These are phyloP conservation scores for Sitobion miscanthi DNA, from an alignment of 1,140 invertebrate species.

Conservation along the genomic window DNA sequence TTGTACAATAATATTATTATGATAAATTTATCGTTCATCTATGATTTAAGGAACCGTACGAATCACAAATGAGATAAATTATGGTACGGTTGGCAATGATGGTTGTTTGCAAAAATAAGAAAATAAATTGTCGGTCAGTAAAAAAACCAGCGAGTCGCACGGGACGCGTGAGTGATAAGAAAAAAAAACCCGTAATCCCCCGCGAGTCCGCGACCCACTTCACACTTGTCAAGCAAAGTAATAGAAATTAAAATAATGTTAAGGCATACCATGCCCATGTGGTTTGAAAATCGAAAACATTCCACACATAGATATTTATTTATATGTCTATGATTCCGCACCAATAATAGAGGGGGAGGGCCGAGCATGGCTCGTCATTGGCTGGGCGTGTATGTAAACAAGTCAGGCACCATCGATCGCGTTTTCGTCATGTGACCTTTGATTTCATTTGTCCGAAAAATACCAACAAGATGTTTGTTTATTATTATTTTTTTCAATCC, in stretches of 20 bases:
- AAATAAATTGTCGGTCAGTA: not conserved
- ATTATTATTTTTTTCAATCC: constrained; percentile 29
- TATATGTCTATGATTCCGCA: not conserved
- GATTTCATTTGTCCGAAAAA: constrained; percentile 54
- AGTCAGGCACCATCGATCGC: constrained; percentile 44
- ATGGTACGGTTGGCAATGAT: not conserved
- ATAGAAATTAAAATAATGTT: not conserved
- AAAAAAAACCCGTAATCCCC: not conserved
- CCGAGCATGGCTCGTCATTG: not conserved
- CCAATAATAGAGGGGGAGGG: constrained; percentile 10
- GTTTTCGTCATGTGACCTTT: constrained; percentile 56
- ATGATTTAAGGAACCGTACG: not conserved
- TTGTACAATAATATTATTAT: not conserved
- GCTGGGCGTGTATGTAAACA: constrained; percentile 41
- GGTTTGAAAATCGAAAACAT: constrained; percentile 25
- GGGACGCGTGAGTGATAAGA: not conserved
- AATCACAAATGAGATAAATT: not conserved
- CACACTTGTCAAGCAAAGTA: not conserved
- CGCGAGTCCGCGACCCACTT: not conserved
- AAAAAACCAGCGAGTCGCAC: not conserved
- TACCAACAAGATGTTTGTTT: constrained; percentile 53
- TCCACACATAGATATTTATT: no score
- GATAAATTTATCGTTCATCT: not conserved
- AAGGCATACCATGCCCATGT: not conserved
- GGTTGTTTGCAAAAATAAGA: not conserved